Conservation (phyloP, 2,888 invertebrate species). For the Metalampra italica region DNA sequence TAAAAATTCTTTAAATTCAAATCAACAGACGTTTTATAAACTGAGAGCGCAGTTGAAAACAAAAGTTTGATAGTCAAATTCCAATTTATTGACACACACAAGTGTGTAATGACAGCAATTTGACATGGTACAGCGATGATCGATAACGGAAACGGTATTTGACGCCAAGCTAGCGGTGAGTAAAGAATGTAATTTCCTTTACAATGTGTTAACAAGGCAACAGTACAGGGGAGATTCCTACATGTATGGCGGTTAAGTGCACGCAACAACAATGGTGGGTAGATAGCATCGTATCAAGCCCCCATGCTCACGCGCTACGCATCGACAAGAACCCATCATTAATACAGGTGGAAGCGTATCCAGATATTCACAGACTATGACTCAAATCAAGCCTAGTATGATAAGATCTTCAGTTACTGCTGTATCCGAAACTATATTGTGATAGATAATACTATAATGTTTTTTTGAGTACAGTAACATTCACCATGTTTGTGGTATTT, state of each 20-base stretch:
- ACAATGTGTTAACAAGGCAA: slow-evolving; percentile 76
- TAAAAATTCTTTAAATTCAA: too few species aligned
- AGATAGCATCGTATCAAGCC: slow-evolving; percentile 66
- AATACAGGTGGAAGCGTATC: slow-evolving; percentile 11
- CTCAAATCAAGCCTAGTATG: background rate
- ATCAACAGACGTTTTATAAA: too few species aligned
- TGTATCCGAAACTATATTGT: too few species aligned
- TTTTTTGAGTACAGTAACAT: too few species aligned
- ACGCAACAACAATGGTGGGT: slow-evolving; percentile 68
- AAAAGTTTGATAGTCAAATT: background rate
- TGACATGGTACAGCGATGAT: slow-evolving; percentile 61
- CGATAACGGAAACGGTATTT: slow-evolving; percentile 67
- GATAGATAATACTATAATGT: too few species aligned
- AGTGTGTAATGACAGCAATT: slow-evolving; percentile 59
- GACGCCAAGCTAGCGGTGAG: slow-evolving; percentile 54
- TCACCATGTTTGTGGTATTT: too few species aligned
- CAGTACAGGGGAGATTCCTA: slow-evolving; percentile 39
- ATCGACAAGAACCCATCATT: slow-evolving; percentile 33
- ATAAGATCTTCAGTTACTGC: too few species aligned
- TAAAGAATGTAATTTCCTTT: slow-evolving; percentile 75
- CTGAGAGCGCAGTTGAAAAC: background rate
- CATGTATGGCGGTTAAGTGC: slow-evolving; percentile 71
- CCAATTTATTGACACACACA: slow-evolving; percentile 37
- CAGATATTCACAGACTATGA: background rate
- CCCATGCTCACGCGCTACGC: slow-evolving; percentile 34